Percentiles rank a stretch among this genome's conserved stretches.
Evolutionary conservation across 2,113 vertebrate species (phyloP).

Genomic region (Hemiprocne comata): DNA sequence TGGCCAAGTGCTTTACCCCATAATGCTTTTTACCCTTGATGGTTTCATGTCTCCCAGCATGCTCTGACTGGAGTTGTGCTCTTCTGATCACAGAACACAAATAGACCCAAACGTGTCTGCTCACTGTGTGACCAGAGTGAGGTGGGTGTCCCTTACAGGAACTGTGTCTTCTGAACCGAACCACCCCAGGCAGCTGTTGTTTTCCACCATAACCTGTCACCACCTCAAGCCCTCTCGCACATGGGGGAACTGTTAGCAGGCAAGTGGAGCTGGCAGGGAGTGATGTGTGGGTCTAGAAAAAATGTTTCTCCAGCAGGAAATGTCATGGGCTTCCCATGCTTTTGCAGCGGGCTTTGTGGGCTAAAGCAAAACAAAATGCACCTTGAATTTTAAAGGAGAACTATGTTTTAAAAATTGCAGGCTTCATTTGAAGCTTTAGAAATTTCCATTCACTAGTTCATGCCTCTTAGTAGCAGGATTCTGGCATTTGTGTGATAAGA

Average conservation of each 20-base stretch:
- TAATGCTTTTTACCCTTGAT: not conserved
- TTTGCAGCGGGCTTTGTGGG: not conserved
- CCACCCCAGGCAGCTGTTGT: not conserved
- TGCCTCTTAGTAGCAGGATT: not conserved
- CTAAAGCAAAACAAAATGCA: slow-evolving; percentile 32
- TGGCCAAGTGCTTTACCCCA: not conserved
- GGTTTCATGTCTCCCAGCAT: not conserved
- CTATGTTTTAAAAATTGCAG: not conserved
- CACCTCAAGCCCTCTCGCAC: not conserved
- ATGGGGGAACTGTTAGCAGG: not conserved
- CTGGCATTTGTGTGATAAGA: slow-evolving; percentile 41
- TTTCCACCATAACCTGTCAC: not conserved
- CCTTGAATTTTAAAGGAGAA: not conserved
- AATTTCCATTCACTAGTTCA: not conserved
- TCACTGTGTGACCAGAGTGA: not conserved
- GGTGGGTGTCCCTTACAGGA: not conserved
- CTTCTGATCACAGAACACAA: not conserved
- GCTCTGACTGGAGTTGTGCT: not conserved
- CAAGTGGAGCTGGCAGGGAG: not conserved
- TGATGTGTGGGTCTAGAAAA: not conserved
- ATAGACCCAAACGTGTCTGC: not conserved
- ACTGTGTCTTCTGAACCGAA: not conserved
- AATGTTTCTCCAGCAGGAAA: not conserved
- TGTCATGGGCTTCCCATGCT: not conserved
- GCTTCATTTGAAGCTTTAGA: not conserved